phyloP scores from a whole-genome alignment of 2,113 vertebrate species.

The Heptranchias perlo region DNA sequence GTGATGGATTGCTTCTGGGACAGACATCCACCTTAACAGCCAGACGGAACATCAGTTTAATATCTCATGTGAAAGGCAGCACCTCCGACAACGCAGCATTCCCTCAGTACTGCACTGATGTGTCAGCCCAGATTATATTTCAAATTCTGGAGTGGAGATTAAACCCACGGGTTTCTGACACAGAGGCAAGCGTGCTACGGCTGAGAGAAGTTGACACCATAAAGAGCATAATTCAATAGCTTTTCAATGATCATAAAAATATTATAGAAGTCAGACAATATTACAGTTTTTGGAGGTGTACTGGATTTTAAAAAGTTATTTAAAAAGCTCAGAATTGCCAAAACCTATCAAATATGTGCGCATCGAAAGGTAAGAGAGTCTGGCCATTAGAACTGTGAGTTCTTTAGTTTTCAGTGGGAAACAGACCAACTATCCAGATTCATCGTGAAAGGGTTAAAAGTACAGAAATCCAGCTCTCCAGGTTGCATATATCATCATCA shows the following conservation, averaged over 20 bases:
- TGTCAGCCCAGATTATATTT: neutral
- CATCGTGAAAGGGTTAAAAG: no score
- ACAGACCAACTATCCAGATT: no score
- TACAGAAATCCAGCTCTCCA: no score
- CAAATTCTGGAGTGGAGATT: neutral
- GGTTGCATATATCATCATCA: neutral
- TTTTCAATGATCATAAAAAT: neutral
- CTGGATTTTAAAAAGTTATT: neutral
- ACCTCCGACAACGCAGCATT: neutral
- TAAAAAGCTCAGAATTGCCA: neutral
- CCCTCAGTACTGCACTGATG: neutral
- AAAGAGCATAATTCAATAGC: neutral
- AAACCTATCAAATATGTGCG: neutral
- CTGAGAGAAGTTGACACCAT: neutral
- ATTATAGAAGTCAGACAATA: neutral
- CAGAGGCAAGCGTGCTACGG: neutral
- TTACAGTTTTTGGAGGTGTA: neutral
- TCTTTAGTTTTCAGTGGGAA: neutral
- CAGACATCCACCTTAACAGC: neutral
- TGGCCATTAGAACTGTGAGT: neutral
- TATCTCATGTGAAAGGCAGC: neutral
- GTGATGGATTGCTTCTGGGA: neutral
- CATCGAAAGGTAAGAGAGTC: neutral
- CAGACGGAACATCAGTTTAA: neutral
- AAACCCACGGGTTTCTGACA: neutral